phyloP scores from a whole-genome alignment of 1,140 invertebrate genomes.

The Papilio polyxenes region DNA sequence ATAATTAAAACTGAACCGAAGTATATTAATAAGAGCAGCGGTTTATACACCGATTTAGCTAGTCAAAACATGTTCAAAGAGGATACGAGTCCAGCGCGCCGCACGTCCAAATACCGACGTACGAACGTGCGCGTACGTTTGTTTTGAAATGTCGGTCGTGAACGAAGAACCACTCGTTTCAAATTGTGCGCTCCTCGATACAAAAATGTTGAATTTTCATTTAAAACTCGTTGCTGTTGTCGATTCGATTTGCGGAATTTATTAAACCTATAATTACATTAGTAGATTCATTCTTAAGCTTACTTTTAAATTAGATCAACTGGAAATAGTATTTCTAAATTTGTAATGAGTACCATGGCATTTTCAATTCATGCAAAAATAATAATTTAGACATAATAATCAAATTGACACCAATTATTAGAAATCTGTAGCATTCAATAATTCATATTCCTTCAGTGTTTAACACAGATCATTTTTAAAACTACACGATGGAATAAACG shows the following conservation, averaged over 20 bases:
- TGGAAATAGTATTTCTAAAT: conserved; percentile 25
- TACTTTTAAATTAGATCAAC: conserved; percentile 5
- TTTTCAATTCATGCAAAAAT: background rate
- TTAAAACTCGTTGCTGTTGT: conserved; percentile 16
- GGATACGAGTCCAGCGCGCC: conserved; percentile 59
- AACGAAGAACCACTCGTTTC: conserved; percentile 63
- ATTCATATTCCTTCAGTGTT: background rate
- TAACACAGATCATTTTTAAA: too few species aligned
- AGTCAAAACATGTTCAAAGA: conserved; percentile 77
- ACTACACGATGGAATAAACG: background rate
- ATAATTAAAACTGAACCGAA: conserved; percentile 40
- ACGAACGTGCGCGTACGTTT: conserved; percentile 59
- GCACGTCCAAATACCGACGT: conserved; percentile 65
- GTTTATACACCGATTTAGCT: conserved; percentile 64
- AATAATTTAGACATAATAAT: background rate
- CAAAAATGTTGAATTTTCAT: conserved; percentile 30
- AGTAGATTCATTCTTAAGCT: background rate
- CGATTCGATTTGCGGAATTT: background rate
- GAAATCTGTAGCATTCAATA: background rate
- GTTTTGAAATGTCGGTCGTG: conserved; percentile 75
- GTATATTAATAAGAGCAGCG: conserved; percentile 49
- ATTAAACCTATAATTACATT: background rate
- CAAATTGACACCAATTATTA: background rate
- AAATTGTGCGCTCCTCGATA: conserved; percentile 44
- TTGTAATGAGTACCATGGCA: too few species aligned